A percentile compares a stretch with the other conserved stretches of the same genome.
phyloP scores from a whole-genome alignment of 2,888 invertebrate species.

The Callyntrura sp. region DNA sequence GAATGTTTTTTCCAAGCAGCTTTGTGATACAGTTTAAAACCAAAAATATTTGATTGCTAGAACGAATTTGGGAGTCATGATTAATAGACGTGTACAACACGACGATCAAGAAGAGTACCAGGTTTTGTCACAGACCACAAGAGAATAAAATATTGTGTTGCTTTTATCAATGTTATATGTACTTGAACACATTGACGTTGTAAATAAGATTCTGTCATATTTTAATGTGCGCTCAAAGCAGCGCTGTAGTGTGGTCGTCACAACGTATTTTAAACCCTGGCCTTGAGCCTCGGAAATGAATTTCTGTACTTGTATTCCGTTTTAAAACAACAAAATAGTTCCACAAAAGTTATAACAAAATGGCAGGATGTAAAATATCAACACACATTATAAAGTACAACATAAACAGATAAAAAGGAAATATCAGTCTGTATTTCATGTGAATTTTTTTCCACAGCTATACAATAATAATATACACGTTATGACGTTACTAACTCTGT shows the following conservation, averaged over 20 bases:
- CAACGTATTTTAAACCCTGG: not conserved
- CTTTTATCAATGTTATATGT: not conserved
- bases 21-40: constrained; percentile 48
- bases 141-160: not conserved
- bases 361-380: not conserved
- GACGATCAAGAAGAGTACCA: not conserved
- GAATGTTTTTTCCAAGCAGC: constrained; percentile 7
- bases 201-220: not conserved
- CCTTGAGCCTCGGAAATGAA: not conserved
- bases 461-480: not conserved
- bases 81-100: constrained; percentile 1
- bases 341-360: constrained; percentile 10
- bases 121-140: not conserved
- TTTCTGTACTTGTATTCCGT: not conserved
- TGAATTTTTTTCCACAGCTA: not conserved
- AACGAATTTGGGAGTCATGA: constrained; percentile 48
- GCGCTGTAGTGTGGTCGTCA: not conserved
- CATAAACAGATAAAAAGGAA: not conserved
- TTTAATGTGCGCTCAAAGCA: not conserved
- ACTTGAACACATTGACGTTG: not conserved
- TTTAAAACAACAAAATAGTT: constrained; percentile 24
- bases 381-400: not conserved
- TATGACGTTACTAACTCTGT: not conserved
- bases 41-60: constrained; percentile 56
- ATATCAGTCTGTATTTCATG: constrained; percentile 38